Evolutionary conservation across 2,113 vertebrate genomes (phyloP), one percentile per base, ranked within the genome.

Genomic region (Glaucidium brasilianum): DNA sequence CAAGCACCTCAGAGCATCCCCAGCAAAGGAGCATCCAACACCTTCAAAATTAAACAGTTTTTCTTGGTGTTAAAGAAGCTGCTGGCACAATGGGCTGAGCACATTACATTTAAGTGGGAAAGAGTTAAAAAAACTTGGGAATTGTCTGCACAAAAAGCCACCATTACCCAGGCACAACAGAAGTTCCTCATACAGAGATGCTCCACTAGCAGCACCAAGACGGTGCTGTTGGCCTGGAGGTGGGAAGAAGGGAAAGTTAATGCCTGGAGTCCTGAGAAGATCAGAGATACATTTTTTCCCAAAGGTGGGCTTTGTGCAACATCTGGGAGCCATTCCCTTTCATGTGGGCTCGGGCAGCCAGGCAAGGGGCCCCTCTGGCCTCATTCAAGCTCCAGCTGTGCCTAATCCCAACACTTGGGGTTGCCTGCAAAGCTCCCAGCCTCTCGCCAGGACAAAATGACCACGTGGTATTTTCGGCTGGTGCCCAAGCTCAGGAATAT

Each of bases 321-420:
- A 96, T 95, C 95, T 96, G 90, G 75, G 68, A 95, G 76, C 84
- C 87, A 87, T 95, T 93, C 90, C 76, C 68, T 53, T 53, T 29
- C 73, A 15, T 3, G 21, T 34, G 69, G 79, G 53, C 76, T 82
- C 0, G 1, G 62, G 56, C 67, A 78, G 71, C 27, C 0, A 4
- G 64, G 60, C 5, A 0, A 53, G 56, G 55, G 89, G 92, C 49
- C 15, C 20, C 86, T 81, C 76, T 25, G 80, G 87, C 83, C 92
- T 56, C 17, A 0, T 76, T 62, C 0, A 0, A 77, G 77, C 84
- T 87, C 80, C 85, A 78, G 85, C 88, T 71, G 66, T 75, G 85
- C 78, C 68, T 2, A 29, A 64, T 88, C 67, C 49, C 75, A 80
- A 9, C 16, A 13, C 53, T 62, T 4, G 0, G 64, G 29, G 58